Conservation (phyloP, 2,888 invertebrate genomes). For the Hermodice carunculata region DNA sequence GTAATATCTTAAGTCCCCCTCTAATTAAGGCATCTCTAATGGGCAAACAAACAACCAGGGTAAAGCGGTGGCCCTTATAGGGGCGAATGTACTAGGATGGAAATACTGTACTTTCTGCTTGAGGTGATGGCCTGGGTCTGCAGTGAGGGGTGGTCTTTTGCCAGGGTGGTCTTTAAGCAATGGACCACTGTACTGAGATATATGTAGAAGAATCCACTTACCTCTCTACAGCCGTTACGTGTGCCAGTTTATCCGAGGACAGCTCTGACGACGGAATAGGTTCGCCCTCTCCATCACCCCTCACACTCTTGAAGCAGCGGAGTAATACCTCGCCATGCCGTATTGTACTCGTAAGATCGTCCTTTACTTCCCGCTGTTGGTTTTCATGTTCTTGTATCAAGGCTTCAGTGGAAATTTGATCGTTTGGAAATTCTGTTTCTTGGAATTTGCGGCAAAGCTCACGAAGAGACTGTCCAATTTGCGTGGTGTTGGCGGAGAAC, state of each 20-base stretch:
- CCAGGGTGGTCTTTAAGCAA: neutral
- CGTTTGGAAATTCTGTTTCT: constrained; percentile 93
- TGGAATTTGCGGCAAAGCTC: constrained; percentile 89
- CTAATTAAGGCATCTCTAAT: too few species aligned
- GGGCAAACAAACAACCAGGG: too few species aligned
- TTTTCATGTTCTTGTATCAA: constrained; percentile 78
- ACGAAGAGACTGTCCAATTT: constrained; percentile 88
- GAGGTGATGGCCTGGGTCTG: too few species aligned
- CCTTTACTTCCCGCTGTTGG: constrained; percentile 71
- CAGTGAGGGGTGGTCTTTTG: too few species aligned
- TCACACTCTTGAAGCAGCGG: constrained; percentile 71
- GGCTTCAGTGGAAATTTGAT: constrained; percentile 89
- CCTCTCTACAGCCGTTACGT: constrained; percentile 94
- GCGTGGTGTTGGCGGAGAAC: constrained; percentile 91
- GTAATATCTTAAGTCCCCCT: too few species aligned
- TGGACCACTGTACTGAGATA: constrained; percentile 14
- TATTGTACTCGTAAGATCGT: constrained; percentile 88
- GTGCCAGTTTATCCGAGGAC: constrained; percentile 72
- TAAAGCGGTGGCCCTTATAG: too few species aligned
- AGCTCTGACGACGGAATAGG: constrained; percentile 19
- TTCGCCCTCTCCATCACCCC: constrained; percentile 28
- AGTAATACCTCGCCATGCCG: constrained; percentile 90
- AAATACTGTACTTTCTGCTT: too few species aligned
- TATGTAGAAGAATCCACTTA: constrained; percentile 71
- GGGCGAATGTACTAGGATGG: too few species aligned